Base-by-base conservation (phyloP, 2,888 invertebrate genomes). In the Eupithecia pulchellata region DNA sequence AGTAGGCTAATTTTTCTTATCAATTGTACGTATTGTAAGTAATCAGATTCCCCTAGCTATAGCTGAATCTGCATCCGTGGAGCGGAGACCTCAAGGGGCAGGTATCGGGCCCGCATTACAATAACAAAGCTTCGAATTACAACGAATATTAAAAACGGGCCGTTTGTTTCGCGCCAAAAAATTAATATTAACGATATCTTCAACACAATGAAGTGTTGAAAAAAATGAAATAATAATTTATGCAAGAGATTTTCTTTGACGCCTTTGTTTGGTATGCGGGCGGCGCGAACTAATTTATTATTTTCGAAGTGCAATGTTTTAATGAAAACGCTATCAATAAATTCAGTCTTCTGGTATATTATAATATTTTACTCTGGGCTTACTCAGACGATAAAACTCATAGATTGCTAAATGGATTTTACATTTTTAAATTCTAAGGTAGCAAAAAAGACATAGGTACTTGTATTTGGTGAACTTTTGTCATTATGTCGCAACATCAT, bases 181-280 rank as follows among this genome's bases (percentile, higher is more conserved):
- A 94, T 93, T 93, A 94, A 94, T 93, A 94, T 94, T 94, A 94
- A 94, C 93, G 93, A 93, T 93, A 92, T 91, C 92, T 90, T 77
- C 77, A 75, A 72, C 75, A 89, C 91, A 91, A 93, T 91, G 91
- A 91, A 90, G 91, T 91, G 90, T 85, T 84, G 82, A 82, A 92
- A 91, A 91, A 73, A 89, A 82, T 83, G 64, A 75, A 78, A 82
- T 81, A 89, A 89, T 92, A 92, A 93, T 93, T 93, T 92, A 94
- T 93, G 87, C 92, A 85, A 86, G 89, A 90, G 89, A 89, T 90
- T 90, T 61, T 88, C 90, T 90, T 91, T 92, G 90, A 89, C 89
- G 91, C 90, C 85, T 90, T 90, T 91, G 91, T 91, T 87, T 86
- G 64, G 73, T 69, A 71, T 85, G 81, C 84, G 81, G 82, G 78